Evolutionary conservation across 2,113 vertebrate genomes (phyloP).

Genomic region (Malaclemys terrapin): DNA sequence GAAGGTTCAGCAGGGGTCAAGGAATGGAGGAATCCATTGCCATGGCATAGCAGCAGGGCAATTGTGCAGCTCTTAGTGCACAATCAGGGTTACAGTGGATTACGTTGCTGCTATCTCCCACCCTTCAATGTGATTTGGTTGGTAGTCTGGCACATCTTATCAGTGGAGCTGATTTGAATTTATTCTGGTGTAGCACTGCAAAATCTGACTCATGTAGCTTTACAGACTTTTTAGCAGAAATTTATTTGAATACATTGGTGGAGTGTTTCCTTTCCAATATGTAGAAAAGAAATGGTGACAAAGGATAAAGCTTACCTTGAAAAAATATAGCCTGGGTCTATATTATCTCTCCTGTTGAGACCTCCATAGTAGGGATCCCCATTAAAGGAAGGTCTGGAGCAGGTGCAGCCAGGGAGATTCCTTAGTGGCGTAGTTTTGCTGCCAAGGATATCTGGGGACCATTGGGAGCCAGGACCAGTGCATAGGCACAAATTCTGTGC

Average conservation of each 20-base stretch:
- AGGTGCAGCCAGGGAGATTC: background rate
- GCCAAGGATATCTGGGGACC: background rate
- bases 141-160: accelerated
- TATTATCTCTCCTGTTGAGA: background rate
- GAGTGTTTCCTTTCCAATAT: background rate
- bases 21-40: background rate
- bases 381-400: background rate
- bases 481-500: background rate
- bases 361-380: background rate
- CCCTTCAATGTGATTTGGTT: background rate
- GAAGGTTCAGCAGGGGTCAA: background rate
- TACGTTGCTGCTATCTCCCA: background rate
- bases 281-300: background rate
- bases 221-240: background rate
- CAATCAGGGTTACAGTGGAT: background rate
- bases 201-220: background rate
- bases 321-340: background rate
- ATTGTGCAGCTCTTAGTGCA: background rate
- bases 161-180: background rate
- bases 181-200: background rate
- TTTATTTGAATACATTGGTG: background rate
- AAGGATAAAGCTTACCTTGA: background rate
- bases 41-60: background rate
- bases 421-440: background rate
- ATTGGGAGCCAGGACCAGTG: background rate